A percentile compares a stretch with the other conserved stretches of the same genome.
phyloP scores from a whole-genome alignment of 2,113 vertebrate genomes.

The Tapirus terrestris region DNA sequence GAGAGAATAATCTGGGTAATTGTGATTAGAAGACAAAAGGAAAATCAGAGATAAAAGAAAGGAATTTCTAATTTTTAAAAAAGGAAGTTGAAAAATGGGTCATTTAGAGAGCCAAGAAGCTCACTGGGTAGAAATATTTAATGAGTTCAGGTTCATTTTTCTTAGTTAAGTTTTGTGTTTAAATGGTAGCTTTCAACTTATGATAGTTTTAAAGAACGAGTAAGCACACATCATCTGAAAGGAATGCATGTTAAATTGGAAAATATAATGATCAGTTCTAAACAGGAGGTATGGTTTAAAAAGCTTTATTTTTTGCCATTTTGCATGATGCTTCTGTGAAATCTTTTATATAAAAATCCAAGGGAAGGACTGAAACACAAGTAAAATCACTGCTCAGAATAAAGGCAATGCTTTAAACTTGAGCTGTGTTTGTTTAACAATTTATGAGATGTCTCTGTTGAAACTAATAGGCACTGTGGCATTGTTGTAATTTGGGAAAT shows the following conservation, averaged over 20 bases:
- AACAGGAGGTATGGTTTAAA: not conserved
- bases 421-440: conserved; percentile 23
- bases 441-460: not conserved
- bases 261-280: not conserved
- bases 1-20: not conserved
- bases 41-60: not conserved
- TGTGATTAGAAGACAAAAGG: not conserved
- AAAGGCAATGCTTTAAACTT: conserved; percentile 24
- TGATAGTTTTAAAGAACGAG: not conserved
- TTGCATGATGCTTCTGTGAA: conserved; percentile 31
- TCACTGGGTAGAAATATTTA: not conserved
- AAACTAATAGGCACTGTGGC: not conserved
- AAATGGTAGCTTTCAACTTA: conserved; percentile 28
- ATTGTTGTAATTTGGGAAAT: conserved; percentile 23
- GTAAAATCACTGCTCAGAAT: conserved; percentile 23
- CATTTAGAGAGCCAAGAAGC: not conserved
- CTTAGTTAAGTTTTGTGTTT: conserved; percentile 40
- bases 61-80: not conserved
- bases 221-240: not conserved
- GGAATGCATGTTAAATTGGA: conserved; percentile 19
- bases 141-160: not conserved
- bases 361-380: conserved; percentile 38
- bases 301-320: conserved; percentile 55
- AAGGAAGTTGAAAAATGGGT: not conserved
- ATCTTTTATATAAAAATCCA: conserved; percentile 50